Base-by-base conservation (phyloP, 2,888 invertebrate genomes). In the Eupelmus urozonus region DNA sequence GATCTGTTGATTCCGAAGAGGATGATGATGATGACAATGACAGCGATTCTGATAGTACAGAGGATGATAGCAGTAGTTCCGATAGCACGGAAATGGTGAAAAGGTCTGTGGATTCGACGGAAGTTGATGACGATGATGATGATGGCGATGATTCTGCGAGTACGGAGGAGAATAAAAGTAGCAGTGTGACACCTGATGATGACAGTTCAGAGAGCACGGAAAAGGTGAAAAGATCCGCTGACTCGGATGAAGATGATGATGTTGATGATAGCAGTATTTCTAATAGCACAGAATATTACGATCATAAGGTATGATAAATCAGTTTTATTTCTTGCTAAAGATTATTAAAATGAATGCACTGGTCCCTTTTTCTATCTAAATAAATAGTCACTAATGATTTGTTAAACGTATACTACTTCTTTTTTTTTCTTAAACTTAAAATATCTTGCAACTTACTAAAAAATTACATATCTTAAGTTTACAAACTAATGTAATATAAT, bases 261-360 rank as follows among this genome's bases (percentile, higher is more conserved):
- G 42, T 11, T 4, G 27, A 69, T 11, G 71, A 20, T 18, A 25
- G 42, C 25, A 29, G 45, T 4, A 27, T 11, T 42, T 25, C 59
- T 0, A 42, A 20, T 59, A 25, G 27, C 16, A 53, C 66, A 3
- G 65, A 45, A 20, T 66, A 66, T 49, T 66, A 74, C 18, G 49
- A 75, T 67, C 29, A 60, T 3, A 42, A 29, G 75, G 75, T 75
- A 34, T 34, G 34, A 5, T 29, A 25, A 29, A n/a, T 59, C n/a
- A n/a, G 7, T 45, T 63, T 27, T 51, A 18, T 7, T 65, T 49
- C 9, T 45, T 18, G 7, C 34, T 40, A 60, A 40, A 60, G 16
- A n/a, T 29, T 29, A 59, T 18, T 53, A 63, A 23, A 1, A n/a
- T 40, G 11, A 62, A 20, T 53, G 2, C 4, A 55, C 7, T 55